A percentile compares a stretch with the other conserved stretches of the same genome.
Conservation (phyloP, 2,888 invertebrate genomes). For the Trachelus iudaicus region DNA sequence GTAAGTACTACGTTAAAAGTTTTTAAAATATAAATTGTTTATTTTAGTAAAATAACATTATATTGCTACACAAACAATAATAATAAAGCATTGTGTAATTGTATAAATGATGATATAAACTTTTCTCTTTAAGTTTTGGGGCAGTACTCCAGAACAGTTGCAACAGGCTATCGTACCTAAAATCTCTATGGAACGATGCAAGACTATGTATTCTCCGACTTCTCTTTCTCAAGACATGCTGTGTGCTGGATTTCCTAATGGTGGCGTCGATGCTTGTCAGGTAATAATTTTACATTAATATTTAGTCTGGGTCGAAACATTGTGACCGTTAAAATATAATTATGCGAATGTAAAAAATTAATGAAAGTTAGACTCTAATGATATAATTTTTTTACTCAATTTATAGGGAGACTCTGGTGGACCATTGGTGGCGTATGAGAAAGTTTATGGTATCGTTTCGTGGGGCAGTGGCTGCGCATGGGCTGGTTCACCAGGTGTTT, state of each 20-base stretch:
- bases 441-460: slow-evolving; percentile 11
- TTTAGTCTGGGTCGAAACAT: neutral
- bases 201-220: neutral
- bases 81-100: neutral
- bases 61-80: neutral
- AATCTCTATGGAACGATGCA: slow-evolving; percentile 4
- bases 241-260: slow-evolving; percentile 10
- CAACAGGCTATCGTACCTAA: slow-evolving; percentile 11
- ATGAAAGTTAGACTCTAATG: neutral
- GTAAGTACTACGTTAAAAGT: neutral
- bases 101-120: neutral
- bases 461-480: slow-evolving; percentile 9
- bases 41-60: neutral
- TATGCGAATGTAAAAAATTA: neutral
- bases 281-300: slow-evolving; percentile 1
- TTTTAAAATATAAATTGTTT: neutral
- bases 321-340: neutral
- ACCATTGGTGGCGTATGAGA: slow-evolving; percentile 1
- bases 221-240: slow-evolving; percentile 9
- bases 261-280: slow-evolving; percentile 16
- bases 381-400: neutral
- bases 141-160: neutral
- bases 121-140: neutral
- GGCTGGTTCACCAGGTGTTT: slow-evolving; percentile 7
- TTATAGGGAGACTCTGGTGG: slow-evolving; percentile 15